phyloP scores from a whole-genome alignment of 2,113 vertebrate genomes.

The Oxygymnocypris stewartii region DNA sequence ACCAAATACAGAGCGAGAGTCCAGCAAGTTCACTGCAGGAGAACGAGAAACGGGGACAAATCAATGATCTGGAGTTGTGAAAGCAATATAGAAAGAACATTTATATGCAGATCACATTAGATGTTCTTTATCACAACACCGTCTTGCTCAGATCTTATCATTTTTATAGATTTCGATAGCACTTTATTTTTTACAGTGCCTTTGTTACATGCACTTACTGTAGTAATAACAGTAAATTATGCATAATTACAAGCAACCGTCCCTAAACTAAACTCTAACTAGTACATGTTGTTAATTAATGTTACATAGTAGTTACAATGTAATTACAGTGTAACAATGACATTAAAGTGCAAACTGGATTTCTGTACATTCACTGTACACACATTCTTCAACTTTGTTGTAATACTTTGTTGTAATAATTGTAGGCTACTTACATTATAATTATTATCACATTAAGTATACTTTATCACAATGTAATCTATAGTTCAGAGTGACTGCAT shows the following conservation, averaged over 20 bases:
- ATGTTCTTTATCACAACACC: not conserved
- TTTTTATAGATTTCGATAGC: not conserved
- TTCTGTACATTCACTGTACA: too few species aligned
- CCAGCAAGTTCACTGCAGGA: slow-evolving; percentile 93
- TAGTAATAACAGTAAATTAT: not conserved
- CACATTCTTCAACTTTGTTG: not conserved
- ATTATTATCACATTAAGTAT: not conserved
- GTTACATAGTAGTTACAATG: not conserved
- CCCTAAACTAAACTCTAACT: not conserved
- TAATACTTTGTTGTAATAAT: too few species aligned
- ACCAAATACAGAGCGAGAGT: slow-evolving; percentile 93
- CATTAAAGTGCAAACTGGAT: not conserved
- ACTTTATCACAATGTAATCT: not conserved
- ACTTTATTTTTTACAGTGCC: not conserved
- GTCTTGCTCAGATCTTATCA: not conserved
- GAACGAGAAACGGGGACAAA: slow-evolving; percentile 50
- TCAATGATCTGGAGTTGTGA: slow-evolving; percentile 20
- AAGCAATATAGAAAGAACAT: not conserved
- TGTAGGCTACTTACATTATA: not conserved
- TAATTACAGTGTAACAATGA: not conserved
- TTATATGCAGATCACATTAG: not conserved
- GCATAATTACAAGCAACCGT: not conserved
- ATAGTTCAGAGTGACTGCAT: not conserved
- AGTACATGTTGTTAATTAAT: not conserved
- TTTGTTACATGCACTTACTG: not conserved